A percentile compares a stretch with the other conserved stretches of the same genome.
phyloP scores from a whole-genome alignment of 2,113 vertebrate species.

The Lota lota region DNA sequence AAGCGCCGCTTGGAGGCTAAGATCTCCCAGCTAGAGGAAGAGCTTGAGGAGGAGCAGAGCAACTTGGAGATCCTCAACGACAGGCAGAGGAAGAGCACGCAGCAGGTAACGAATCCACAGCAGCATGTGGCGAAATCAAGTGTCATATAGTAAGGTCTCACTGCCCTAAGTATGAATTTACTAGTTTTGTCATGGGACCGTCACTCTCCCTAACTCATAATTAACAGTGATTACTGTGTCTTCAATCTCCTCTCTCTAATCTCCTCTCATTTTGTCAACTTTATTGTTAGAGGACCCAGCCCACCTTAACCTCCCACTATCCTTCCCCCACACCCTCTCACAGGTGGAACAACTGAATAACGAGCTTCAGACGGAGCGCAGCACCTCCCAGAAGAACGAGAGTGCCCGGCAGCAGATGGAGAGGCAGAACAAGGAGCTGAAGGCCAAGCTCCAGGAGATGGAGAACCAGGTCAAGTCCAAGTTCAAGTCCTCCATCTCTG shows the following conservation, averaged over 20 bases:
- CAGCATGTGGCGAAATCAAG: no score
- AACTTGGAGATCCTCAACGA: constrained; percentile 89
- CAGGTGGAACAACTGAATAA: constrained; percentile 89
- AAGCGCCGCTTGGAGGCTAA: constrained; percentile 89
- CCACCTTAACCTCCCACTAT: neutral
- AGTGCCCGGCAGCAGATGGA: constrained; percentile 89
- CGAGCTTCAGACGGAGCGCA: constrained; percentile 85
- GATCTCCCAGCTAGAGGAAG: constrained; percentile 89
- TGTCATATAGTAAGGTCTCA: neutral
- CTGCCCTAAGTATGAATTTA: no score
- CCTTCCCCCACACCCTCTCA: neutral
- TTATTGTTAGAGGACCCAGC: no score
- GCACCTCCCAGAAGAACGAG: constrained; percentile 85
- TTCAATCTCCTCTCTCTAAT: no score
- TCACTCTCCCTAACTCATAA: no score
- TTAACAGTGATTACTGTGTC: no score
- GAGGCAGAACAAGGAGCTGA: constrained; percentile 93
- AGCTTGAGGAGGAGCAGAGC: constrained; percentile 91
- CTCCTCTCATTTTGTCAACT: no score
- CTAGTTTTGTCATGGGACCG: no score
- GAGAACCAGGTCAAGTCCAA: constrained; percentile 88
- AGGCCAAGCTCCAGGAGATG: constrained; percentile 90
- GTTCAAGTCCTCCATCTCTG: constrained; percentile 84
- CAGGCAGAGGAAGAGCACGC: constrained; percentile 86
- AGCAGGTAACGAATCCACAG: constrained; percentile 76